Evolutionary conservation across 2,797 vertebrate genomes (phyloP).

Genomic region (Mormyrops boulengeri): DNA sequence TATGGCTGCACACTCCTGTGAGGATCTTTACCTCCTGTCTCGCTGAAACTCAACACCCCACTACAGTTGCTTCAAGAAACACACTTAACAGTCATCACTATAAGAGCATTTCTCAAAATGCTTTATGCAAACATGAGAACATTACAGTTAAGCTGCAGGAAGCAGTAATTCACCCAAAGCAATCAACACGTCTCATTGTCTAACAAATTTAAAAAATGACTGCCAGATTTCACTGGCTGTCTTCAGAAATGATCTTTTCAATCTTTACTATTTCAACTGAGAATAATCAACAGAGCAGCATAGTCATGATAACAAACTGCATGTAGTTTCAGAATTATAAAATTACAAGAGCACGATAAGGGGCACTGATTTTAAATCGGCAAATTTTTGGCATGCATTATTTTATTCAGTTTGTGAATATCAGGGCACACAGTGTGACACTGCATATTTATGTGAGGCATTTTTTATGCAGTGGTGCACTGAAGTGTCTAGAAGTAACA

Average conservation of each 20-base stretch:
- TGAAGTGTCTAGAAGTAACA: not conserved
- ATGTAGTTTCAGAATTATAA: not conserved
- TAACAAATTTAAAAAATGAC: not conserved
- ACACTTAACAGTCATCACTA: not conserved
- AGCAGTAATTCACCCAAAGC: not conserved
- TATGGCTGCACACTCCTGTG: not conserved
- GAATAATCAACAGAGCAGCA: not conserved
- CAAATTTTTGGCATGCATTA: not conserved
- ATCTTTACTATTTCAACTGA: not conserved
- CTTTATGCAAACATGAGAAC: not conserved
- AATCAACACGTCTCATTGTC: not conserved
- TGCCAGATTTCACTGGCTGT: not conserved
- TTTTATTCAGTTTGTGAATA: not conserved
- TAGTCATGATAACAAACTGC: not conserved
- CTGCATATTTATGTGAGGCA: not conserved
- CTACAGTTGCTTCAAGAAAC: not conserved
- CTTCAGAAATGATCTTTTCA: not conserved
- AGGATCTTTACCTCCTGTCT: not conserved
- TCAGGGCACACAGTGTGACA: not conserved
- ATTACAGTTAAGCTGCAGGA: not conserved
- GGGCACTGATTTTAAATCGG: not conserved
- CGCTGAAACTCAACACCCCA: not conserved
- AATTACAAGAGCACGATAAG: not conserved
- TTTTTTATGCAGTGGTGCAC: not conserved
- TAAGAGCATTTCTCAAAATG: not conserved